Conservation (phyloP, 2,113 vertebrate species). For the Microtus montanus region DNA sequence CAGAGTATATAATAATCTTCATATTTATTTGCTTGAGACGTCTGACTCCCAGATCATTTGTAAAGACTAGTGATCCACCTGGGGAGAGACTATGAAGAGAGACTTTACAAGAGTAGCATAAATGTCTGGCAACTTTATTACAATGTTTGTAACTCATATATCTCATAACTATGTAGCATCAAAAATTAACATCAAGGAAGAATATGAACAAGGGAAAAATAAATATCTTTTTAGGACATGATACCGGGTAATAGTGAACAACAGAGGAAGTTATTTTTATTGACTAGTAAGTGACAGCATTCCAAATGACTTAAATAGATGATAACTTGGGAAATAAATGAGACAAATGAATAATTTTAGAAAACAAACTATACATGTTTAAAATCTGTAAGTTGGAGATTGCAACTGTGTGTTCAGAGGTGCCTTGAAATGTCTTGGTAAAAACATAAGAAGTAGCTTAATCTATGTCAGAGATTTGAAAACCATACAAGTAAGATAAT, state of each 20-base stretch:
- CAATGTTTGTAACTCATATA: not conserved
- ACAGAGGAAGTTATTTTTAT: not conserved
- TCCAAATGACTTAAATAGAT: not conserved
- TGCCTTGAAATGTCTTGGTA: not conserved
- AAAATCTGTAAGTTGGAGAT: not conserved
- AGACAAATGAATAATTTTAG: not conserved
- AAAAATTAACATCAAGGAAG: not conserved
- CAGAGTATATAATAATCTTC: not conserved
- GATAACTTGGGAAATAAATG: not conserved
- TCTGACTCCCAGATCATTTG: conserved; percentile 5
- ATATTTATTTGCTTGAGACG: not conserved
- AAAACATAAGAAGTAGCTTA: not conserved
- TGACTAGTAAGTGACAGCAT: not conserved
- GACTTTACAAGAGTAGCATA: not conserved
- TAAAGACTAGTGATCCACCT: not conserved
- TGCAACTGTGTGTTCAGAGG: not conserved
- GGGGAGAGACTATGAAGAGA: not conserved
- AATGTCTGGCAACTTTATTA: not conserved
- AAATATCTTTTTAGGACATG: not conserved
- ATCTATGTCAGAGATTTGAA: not conserved
- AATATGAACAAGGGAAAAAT: not conserved
- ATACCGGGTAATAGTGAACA: not conserved
- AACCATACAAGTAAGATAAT: not conserved
- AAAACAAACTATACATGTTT: not conserved
- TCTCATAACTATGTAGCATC: not conserved